Base-by-base conservation (phyloP, 2,113 vertebrate species). In the Redunca redunca region DNA sequence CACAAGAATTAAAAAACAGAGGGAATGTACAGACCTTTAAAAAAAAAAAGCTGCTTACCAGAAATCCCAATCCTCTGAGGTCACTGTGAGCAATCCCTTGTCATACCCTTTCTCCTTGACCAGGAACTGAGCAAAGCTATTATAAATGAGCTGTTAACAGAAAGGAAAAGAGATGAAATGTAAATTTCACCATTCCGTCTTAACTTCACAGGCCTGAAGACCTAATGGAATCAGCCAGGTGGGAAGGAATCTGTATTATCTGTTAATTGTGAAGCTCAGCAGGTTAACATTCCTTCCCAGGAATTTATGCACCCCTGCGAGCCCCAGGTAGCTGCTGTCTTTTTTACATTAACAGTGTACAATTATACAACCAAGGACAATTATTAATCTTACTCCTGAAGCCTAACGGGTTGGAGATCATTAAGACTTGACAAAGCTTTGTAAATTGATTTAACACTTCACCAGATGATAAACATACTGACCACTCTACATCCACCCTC, bases 101-200 rank as follows among this genome's bases (percentile, higher is more conserved):
- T 99, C 99, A 95, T 99, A 99, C 13, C 99, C 99, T 98, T 99
- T 99, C 97, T 99, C 99, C 4, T 99, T 99, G 97, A 99, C 99
- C 94, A 99, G 98, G 96, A 99, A 99, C 7, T 99, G 98, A 95
- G 99, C 99, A 98, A 99, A 99, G 96, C 99, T 99, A 92, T 99
- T 99, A 98, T 99, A 99, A 99, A 99, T 99, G 36, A 99, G 99
- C 99, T 99, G 98, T 12, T 98, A 98, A 98, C 40, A 90, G 95
- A 83, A 96, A 95, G 95, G 97, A 7, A 64, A 82, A 91, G 25
- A 94, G 2, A 77, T 82, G 40, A 64, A 90, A 67, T 87, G 43
- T 40, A 50, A 97, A 78, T 95, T 48, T 28, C 46, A 58, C 90
- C 23, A 50, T 1, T 46, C 78, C 90, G 82, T 95, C 17, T 85